phyloP scores from a whole-genome alignment of 1,140 invertebrate species.

The Chymomyza costata region DNA sequence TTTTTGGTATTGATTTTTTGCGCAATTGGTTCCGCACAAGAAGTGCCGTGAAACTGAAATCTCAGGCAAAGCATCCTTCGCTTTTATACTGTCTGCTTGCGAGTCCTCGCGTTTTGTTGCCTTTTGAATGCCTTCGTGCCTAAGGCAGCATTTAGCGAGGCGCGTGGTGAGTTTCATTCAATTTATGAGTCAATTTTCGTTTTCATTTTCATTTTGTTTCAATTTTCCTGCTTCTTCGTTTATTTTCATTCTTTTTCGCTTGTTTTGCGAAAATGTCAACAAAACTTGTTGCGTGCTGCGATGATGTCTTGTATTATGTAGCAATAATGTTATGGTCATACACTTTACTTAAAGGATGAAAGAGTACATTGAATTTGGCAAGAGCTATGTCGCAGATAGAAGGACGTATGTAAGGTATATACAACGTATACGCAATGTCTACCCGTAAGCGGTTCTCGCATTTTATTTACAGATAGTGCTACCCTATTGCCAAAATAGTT shows the following conservation, averaged over 20 bases:
- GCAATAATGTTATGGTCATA: too few species aligned
- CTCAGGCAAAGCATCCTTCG: conserved; percentile 22
- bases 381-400: too few species aligned
- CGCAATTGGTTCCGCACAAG: conserved; percentile 2
- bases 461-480: too few species aligned
- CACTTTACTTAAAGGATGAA: too few species aligned
- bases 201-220: conserved; percentile 29
- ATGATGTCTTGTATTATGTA: background rate
- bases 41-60: conserved; percentile 51
- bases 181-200: conserved; percentile 27
- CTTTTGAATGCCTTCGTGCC: conserved; percentile 11
- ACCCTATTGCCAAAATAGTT: too few species aligned
- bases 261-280: too few species aligned
- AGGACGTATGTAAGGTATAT: too few species aligned
- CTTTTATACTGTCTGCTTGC: conserved; percentile 51
- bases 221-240: conserved; percentile 10
- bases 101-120: background rate
- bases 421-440: too few species aligned
- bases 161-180: conserved; percentile 46
- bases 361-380: too few species aligned
- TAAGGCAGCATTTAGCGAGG: conserved; percentile 12
- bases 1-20: background rate
- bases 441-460: too few species aligned
- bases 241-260: too few species aligned
- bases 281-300: conserved; percentile 44